Percentiles rank a stretch among this genome's conserved stretches.
Conservation (phyloP, 2,797 vertebrate genomes). For the Nannoperca australis region DNA sequence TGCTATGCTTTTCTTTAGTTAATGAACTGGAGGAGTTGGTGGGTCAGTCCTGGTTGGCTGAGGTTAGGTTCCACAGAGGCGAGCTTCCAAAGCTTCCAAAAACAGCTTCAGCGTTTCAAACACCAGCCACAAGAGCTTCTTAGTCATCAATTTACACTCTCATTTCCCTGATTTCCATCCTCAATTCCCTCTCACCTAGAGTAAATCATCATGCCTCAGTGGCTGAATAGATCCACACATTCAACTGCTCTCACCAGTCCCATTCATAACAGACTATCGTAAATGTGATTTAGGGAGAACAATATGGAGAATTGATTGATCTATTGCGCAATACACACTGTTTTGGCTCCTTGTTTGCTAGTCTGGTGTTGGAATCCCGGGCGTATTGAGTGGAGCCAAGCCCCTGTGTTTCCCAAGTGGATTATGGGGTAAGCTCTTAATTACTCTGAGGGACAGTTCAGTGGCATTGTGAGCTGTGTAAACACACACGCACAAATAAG, state of each 20-base stretch:
- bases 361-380: constrained; percentile 51
- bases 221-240: constrained; percentile 19
- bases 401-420: constrained; percentile 62
- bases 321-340: constrained; percentile 8
- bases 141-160: constrained; percentile 6
- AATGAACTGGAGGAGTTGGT: background rate
- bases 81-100: background rate
- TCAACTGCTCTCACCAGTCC: constrained; percentile 3
- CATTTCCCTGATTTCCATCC: constrained; percentile 33
- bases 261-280: constrained; percentile 27
- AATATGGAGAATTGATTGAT: constrained; percentile 46
- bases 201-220: constrained; percentile 8
- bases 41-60: background rate
- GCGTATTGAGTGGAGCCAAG: constrained; percentile 65
- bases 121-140: constrained; percentile 7
- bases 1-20: background rate
- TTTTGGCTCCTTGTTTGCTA: constrained; percentile 53
- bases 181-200: constrained; percentile 31
- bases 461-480: constrained; percentile 63
- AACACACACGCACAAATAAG: constrained; percentile 48
- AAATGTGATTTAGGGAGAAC: constrained; percentile 37
- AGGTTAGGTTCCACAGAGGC: too few relatives aligned
- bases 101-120: constrained; percentile 3
- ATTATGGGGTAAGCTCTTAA: constrained; percentile 80
- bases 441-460: constrained; percentile 77